Base-by-base conservation (phyloP, 2,888 invertebrate species). In the Tetragnatha montana region DNA sequence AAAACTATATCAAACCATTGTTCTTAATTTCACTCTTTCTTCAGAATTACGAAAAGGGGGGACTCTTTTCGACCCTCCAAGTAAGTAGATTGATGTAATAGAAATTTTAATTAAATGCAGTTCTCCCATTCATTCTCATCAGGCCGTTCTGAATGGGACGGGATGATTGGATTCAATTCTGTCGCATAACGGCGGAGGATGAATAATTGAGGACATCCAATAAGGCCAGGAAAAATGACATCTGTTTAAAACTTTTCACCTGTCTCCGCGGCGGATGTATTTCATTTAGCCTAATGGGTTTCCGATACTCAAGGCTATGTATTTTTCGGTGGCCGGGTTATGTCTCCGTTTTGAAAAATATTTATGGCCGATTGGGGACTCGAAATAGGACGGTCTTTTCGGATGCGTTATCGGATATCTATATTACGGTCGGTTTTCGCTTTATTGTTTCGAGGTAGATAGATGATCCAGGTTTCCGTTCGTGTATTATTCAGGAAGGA, bases 231-330 rank as follows among this genome's bases (percentile, higher is more conserved):
- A 81, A 81, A 81, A 83, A 84, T 78, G 69, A 68, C 84, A 78
- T 69, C 49, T 70, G 70, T 69, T 84, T 70, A 81, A n/a, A 81
- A 69, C 80, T 81, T 81, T 81, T 81, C 81, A 81, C 81, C 81
- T 84, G 84, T 84, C 19, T 50, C n/a, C n/a, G n/a, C n/a, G n/a
- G n/a, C 83, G 10, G 35, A 73, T 14, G 47, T 84, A 76, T 84
- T 84, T 68, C 75, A 76, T 84, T 76, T 69, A 75, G 14, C 75
- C 12, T 84, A 84, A 84, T 84, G 84, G 76, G 75, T 84, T 84
- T 84, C 84, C 69, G 75, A 84, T 84, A 76, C 35, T 60, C 60
- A 8, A 17, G 60, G 17, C 8, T 10, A 35, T 17, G 47, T 68
- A 80, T 80, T 80, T 68, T n/a, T 7, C 51, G 50, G 50, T 21